Base-by-base conservation (phyloP, 2,113 vertebrate genomes). In the Rhabdomys dilectus region DNA sequence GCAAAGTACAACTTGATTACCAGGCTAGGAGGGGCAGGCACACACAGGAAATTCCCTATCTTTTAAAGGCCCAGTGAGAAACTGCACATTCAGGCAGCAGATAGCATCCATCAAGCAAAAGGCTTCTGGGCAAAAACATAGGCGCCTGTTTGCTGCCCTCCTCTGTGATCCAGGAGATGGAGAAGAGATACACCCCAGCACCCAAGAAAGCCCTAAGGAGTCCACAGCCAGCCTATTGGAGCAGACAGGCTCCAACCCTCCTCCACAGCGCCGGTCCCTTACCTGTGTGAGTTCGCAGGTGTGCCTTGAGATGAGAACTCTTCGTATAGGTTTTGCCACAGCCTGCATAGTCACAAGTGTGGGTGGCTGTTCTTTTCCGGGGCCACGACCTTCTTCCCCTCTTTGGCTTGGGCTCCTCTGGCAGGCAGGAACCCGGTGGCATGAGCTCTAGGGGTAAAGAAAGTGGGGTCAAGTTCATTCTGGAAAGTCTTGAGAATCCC, bases 291-390 rank as follows among this genome's bases (percentile, higher is more conserved):
- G 99, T 99, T 97, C 99, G 99, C 97, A 99, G 99, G 93, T 99
- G 99, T 0, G 99, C 99, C 98, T 99, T 99, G 96, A 99, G 99
- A 98, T 99, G 99, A 58, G 99, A 99, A 98, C 99, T 99, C 98
- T 99, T 99, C 22, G 99, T 99, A 97, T 99, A 99, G 0, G 99
- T 99, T 98, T 99, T 99, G 60, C 99, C 99, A 0, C 99, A 99
- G 96, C 99, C 99, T 0, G 99, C 99, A 0, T 99, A 99, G 98
- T 99, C 99, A 0, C 99, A 99, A 1, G 99, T 99, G 98, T 99
- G 99, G 0, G 99, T 99, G 80, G 99, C 99, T 0, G 99, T 99
- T 96, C 99, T 99, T 98, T 99, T 99, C 97, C 99, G 99, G 7
- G 99, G 99, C 99, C 99, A 99, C 0, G 99, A 99, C 91, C 99